Base-by-base conservation (phyloP, 2,797 vertebrate species). In the Cirrhinus molitorella region DNA sequence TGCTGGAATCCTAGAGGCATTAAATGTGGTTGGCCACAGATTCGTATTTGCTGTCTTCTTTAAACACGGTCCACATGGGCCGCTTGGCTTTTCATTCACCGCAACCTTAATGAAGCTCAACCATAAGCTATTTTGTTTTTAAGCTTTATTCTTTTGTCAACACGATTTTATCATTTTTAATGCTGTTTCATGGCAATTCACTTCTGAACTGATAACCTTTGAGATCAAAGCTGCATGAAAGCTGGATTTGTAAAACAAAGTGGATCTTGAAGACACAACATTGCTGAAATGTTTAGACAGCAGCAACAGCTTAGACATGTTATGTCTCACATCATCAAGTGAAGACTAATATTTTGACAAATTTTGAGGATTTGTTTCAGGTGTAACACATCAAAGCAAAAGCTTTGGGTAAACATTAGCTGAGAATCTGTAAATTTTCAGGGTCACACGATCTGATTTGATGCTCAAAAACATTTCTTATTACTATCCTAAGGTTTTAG, bases 1-100 rank as follows among this genome's bases (percentile, higher is more conserved):
- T 78, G 84, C 82, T 84, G 84, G 85, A 72, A 87, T 83, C 72
- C 80, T 63, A 40, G 17, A 63, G 53, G 72, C 82, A 75, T 80
- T 59, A 76, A 81, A 87, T 85, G 79, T 71, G 72, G 70, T 85
- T 76, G 81, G 84, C 67, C 84, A 78, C 78, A 71, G 80, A 71
- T 72, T 80, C 47, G 19, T 17, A 70, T 79, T 78, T 82, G 37
- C 74, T 81, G 78, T 86, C 68, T 83, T 78, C 76, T 70, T 66
- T 53, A 81, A 88, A 85, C 72, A 23, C 19, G 45, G 23, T 45
- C 85, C 85, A 85, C 66, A 72, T 79, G 61, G 31, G 63, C 61
- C 40, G 23, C 55, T 80, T 76, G 59, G 63, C 23, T 75, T 65
- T 83, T 79, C n/a, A 72, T 40, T 80, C 17, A 14, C 31, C 73